Percentiles rank a stretch among this genome's conserved stretches.
These are phyloP conservation scores for Drosophila equinoxialis DNA, from an alignment of 1,140 invertebrate species.

Conservation along the genomic window DNA sequence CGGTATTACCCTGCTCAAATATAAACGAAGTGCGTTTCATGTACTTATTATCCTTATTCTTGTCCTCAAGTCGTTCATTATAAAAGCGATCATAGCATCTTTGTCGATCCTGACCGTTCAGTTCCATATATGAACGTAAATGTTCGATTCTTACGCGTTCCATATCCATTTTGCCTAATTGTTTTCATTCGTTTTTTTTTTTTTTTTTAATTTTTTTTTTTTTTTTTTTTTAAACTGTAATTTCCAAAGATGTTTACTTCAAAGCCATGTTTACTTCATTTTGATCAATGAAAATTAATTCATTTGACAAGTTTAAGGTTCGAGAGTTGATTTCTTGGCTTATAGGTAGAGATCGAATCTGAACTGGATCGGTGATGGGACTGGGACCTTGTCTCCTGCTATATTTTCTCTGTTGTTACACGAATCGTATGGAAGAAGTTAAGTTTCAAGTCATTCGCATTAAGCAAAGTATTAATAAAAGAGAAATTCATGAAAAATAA, in stretches of 20 bases:
- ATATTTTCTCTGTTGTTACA: too few species aligned
- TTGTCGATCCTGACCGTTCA: background rate
- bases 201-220: background rate
- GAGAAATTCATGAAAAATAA: too few species aligned
- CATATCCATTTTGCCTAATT: background rate
- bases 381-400: too few species aligned
- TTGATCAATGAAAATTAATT: too few species aligned
- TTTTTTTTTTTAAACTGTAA: background rate
- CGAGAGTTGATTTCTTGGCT: too few species aligned
- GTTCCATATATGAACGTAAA: background rate
- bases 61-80: slow-evolving; percentile 16
- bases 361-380: background rate
- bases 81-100: slow-evolving; percentile 4
- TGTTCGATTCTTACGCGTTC: background rate
- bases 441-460: too few species aligned
- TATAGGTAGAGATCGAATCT: too few species aligned
- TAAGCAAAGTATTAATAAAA: too few species aligned
- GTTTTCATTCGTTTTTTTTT: background rate
- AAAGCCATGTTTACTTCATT: background rate
- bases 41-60: slow-evolving; percentile 37
- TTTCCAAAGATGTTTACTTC: background rate
- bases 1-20: background rate
- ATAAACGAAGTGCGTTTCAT: slow-evolving; percentile 30
- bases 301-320: too few species aligned
- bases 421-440: too few species aligned